phyloP scores from a whole-genome alignment of 2,113 vertebrate species.

The Microtus oregoni region DNA sequence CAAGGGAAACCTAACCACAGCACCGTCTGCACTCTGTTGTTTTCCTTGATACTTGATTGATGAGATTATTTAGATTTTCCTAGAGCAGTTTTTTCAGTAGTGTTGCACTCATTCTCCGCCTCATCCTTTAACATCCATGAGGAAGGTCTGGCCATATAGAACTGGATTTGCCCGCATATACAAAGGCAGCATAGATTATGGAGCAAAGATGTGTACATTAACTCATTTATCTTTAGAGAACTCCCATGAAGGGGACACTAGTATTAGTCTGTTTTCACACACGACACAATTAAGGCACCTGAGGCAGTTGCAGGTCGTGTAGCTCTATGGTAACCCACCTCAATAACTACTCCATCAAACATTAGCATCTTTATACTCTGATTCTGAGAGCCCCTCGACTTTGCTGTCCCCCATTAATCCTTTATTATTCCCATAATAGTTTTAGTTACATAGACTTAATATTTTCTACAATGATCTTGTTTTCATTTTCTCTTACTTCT shows the following conservation, averaged over 20 bases:
- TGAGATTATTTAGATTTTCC: neutral
- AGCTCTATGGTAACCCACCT: neutral
- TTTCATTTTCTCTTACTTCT: neutral
- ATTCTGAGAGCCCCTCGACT: neutral
- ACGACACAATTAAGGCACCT: neutral
- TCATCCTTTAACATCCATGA: neutral
- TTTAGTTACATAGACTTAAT: neutral
- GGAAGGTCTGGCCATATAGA: neutral
- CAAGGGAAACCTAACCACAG: neutral
- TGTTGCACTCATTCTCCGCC: neutral
- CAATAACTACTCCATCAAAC: neutral
- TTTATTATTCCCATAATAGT: neutral
- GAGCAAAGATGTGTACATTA: neutral
- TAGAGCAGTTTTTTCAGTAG: neutral
- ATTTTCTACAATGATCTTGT: neutral
- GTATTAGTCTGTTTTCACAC: neutral
- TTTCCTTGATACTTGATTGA: neutral
- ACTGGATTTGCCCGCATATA: accelerated
- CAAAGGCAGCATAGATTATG: neutral
- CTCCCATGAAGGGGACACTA: neutral
- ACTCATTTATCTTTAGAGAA: neutral
- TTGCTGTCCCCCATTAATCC: neutral
- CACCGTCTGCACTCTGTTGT: neutral
- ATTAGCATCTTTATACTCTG: neutral
- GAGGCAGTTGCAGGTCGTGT: neutral